Base-by-base conservation (phyloP, 2,888 invertebrate species). In the Reticulitermes lucifugus region DNA sequence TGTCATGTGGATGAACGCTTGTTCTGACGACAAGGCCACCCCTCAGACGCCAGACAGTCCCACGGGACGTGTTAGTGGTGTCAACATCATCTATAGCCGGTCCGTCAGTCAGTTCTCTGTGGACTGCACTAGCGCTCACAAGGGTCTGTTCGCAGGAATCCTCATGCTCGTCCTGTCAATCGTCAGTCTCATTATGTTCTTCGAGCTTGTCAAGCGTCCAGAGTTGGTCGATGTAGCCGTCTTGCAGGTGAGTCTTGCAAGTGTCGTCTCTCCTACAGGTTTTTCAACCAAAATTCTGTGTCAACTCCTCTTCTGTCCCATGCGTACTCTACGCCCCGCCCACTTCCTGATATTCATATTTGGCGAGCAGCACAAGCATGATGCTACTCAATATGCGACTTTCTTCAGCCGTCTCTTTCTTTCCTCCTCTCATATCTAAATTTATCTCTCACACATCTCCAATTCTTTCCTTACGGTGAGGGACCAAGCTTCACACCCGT, bases 1-100 rank as follows among this genome's bases (percentile, higher is more conserved):
- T 89, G 96, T 97, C 90, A 97, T 98, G 95, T 98, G 98, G 97
- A 96, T 96, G 91, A 96, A 96, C 90, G 95, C 96, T 83, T 93
- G 93, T 43, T 71, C 80, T 35, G 77, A 46, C 10, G n/a, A 7
- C n/a, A 77, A 46, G 22, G 21, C 46, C 9, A 21, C 5, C 73
- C 25, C 12, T 18, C 10, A 12, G 21, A n/a, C 55, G 29, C 59
- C 81, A 3, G 71, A n/a, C n/a, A 46, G 70, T 0, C 59, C 25
- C 7, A 9, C 51, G 5, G 80, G 81, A 7, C 79, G 80, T 21
- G 83, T 70, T 75, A 86, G 80, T 87, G 87, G 29, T 83, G 88
- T 83, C 70, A 85, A 46, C 87, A 89, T 25, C 89, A 89, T 79
- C 90, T 86, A 86, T 73, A n/a, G 82, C 2, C 70, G 81, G 86